phyloP scores from a whole-genome alignment of 2,888 invertebrate genomes.

The Drosophila cognata region DNA sequence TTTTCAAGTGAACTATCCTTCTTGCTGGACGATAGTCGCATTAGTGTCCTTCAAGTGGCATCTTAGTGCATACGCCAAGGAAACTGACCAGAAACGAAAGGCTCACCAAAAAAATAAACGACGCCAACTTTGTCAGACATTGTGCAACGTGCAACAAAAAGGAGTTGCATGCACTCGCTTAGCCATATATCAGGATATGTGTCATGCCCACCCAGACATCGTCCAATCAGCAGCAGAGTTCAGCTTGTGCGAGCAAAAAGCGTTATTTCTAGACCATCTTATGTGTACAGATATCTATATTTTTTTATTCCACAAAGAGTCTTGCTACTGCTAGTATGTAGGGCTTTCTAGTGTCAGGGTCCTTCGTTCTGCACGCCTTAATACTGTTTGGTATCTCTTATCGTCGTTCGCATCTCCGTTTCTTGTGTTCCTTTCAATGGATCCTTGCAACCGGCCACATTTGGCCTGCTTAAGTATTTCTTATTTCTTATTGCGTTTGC shows the following conservation, averaged over 20 bases:
- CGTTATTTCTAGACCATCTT: constrained; percentile 26
- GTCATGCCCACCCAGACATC: constrained; percentile 57
- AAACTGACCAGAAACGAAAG: constrained; percentile 40
- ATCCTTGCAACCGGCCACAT: constrained; percentile 43
- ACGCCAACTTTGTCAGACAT: constrained; percentile 57
- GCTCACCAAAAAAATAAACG: constrained; percentile 44
- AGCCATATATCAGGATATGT: constrained; percentile 79
- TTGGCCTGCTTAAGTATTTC: constrained; percentile 39
- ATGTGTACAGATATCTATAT: constrained; percentile 2
- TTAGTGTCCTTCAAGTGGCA: constrained; percentile 74
- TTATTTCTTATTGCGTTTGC: constrained; percentile 40
- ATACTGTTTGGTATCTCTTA: constrained; percentile 50
- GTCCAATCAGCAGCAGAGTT: constrained; percentile 51
- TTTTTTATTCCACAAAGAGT: constrained; percentile 31
- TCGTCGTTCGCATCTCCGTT: constrained; percentile 41
- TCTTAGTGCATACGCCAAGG: constrained; percentile 46
- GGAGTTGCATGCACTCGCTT: constrained; percentile 62
- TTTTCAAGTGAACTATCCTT: constrained; percentile 15
- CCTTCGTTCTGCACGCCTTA: constrained; percentile 16
- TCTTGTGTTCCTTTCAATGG: constrained; percentile 49
- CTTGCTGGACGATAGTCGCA: constrained; percentile 44
- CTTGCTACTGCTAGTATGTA: constrained; percentile 14
- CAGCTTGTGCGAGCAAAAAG: constrained; percentile 15
- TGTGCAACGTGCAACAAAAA: constrained; percentile 60
- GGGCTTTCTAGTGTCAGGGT: constrained; percentile 19